Percentiles rank a stretch among this genome's conserved stretches.
phyloP scores from a whole-genome alignment of 2,797 vertebrate species.

The Anolis apletophallus region DNA sequence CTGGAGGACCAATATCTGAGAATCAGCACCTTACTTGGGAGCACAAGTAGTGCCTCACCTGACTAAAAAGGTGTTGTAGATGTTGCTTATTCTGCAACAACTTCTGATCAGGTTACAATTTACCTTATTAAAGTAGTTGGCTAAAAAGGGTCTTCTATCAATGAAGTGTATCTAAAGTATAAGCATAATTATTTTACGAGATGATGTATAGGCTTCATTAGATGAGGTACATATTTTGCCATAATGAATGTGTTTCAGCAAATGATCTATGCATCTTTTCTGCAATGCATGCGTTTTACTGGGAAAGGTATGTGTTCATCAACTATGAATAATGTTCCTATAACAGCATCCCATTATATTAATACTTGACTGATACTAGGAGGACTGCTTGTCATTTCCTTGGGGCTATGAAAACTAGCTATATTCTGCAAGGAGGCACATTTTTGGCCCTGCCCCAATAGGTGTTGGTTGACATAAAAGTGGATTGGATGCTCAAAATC shows the following conservation, averaged over 20 bases:
- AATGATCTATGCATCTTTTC: constrained; percentile 82
- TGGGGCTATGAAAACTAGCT: constrained; percentile 30
- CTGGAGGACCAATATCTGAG: too few species aligned
- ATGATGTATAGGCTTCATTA: constrained; percentile 86
- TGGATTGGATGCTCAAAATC: too few species aligned
- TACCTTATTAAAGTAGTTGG: constrained; percentile 30
- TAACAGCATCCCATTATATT: constrained; percentile 67
- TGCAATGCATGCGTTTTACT: constrained; percentile 80
- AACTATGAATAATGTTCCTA: constrained; percentile 81
- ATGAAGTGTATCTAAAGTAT: constrained; percentile 72
- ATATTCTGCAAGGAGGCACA: constrained; percentile 38
- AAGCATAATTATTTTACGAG: constrained; percentile 78
- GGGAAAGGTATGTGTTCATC: constrained; percentile 83
- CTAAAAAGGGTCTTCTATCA: constrained; percentile 58
- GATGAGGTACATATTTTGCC: constrained; percentile 76
- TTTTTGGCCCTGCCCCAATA: constrained; percentile 46
- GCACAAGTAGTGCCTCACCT: neutral
- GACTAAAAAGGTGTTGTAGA: neutral
- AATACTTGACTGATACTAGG: constrained; percentile 74
- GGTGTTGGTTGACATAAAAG: neutral
- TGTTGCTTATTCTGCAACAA: neutral
- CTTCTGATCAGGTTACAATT: neutral
- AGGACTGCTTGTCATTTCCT: constrained; percentile 63
- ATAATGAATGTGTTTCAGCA: constrained; percentile 80
- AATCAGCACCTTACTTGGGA: neutral